Evolutionary conservation across 37 sponge, comb jelly and placozoan species (phyloP).

Genomic region (Sycon ciliatum): DNA sequence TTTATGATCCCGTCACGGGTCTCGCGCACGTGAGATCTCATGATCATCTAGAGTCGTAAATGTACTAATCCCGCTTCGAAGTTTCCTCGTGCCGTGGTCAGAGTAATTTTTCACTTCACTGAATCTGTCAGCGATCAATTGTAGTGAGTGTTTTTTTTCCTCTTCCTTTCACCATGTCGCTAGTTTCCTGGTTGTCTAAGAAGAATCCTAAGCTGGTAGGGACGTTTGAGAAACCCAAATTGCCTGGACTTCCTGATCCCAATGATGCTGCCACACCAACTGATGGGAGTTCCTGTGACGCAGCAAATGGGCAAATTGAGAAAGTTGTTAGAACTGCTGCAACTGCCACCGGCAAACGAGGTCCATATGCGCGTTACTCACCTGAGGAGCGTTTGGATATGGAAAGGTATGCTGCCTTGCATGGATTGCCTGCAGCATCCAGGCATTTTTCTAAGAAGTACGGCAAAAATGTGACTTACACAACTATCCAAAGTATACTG

Average conservation of each 20-base stretch:
- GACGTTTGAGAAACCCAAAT: not conserved
- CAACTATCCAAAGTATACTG: not conserved
- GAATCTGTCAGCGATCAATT: too few relatives aligned
- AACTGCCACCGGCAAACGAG: constrained; percentile 11
- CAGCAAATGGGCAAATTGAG: not conserved
- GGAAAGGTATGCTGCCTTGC: constrained; percentile 12
- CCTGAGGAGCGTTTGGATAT: constrained; percentile 35
- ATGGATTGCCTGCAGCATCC: constrained; percentile 22
- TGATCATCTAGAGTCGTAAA: too few relatives aligned
- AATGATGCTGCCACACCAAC: not conserved
- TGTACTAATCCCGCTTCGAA: too few relatives aligned
- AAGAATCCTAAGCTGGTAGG: not conserved
- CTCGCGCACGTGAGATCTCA: too few relatives aligned
- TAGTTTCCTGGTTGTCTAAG: too few relatives aligned
- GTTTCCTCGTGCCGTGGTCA: too few relatives aligned
- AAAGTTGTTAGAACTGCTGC: not conserved
- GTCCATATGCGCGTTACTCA: constrained; percentile 27
- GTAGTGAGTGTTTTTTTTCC: too few relatives aligned
- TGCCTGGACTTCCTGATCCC: not conserved
- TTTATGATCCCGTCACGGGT: too few relatives aligned
- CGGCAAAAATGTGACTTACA: not conserved
- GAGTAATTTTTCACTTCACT: too few relatives aligned
- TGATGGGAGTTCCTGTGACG: not conserved
- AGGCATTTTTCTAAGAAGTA: not conserved
- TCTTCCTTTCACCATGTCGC: too few relatives aligned